Percentiles rank a stretch among this genome's conserved stretches.
phyloP scores from a whole-genome alignment of 2,888 invertebrate species.

The Gandaritis pyraliata region DNA sequence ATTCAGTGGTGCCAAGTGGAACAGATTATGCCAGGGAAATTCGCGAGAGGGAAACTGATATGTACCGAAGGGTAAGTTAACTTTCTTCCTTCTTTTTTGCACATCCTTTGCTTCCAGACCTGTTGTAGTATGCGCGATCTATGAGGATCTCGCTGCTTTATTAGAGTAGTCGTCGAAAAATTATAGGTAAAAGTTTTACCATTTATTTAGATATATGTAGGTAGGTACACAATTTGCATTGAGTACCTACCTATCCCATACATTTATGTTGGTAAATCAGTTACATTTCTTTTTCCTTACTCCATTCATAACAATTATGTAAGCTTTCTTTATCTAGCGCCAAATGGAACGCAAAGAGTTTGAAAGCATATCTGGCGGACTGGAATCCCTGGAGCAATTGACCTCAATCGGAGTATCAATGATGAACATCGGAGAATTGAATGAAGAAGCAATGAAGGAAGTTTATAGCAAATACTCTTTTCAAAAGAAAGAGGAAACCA shows the following conservation, averaged over 20 bases:
- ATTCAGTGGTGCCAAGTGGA: slow-evolving; percentile 59
- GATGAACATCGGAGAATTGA: slow-evolving; percentile 60
- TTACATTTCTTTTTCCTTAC: too few relatives aligned
- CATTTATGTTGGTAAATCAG: too few relatives aligned
- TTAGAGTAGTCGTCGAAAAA: too few relatives aligned
- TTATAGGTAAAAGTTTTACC: too few relatives aligned
- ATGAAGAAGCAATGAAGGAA: slow-evolving; percentile 71
- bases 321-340: slow-evolving; percentile 10
- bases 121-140: too few relatives aligned
- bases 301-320: background rate
- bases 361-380: slow-evolving; percentile 60
- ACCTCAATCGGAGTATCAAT: slow-evolving; percentile 57
- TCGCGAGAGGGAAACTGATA: slow-evolving; percentile 60
- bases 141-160: too few relatives aligned
- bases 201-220: too few relatives aligned
- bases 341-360: slow-evolving; percentile 51
- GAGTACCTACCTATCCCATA: too few relatives aligned
- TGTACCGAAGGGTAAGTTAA: slow-evolving; percentile 64
- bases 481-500: slow-evolving; percentile 63
- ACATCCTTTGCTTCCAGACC: too few relatives aligned
- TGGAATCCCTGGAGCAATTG: slow-evolving; percentile 71
- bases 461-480: slow-evolving; percentile 77
- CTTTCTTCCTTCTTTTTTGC: background rate
- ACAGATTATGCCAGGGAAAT: slow-evolving; percentile 69
- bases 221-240: too few relatives aligned